Evolutionary conservation across 1,140 invertebrate genomes (phyloP).

Genomic region (Chymomyza costata): DNA sequence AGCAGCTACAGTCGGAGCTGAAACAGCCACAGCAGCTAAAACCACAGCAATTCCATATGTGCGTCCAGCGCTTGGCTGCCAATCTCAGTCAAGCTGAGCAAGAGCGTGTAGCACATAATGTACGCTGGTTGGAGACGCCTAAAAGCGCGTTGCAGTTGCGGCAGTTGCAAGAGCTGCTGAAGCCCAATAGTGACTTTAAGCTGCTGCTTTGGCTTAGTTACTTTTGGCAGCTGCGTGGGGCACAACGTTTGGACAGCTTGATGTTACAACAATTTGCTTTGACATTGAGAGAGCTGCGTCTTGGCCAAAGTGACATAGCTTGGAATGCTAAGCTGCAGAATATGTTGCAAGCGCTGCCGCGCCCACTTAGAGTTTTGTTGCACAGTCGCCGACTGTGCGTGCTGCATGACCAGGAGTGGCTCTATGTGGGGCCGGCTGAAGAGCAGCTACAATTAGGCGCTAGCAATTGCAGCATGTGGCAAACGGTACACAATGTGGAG

Average conservation of each 20-base stretch:
- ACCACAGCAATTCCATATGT: neutral
- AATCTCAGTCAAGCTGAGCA: conserved; percentile 10
- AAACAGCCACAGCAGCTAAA: neutral
- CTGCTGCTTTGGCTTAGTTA: conserved; percentile 34
- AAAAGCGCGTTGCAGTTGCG: neutral
- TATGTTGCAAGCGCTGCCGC: conserved; percentile 41
- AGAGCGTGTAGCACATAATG: conserved; percentile 37
- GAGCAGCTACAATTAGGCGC: conserved; percentile 30
- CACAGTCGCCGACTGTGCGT: conserved; percentile 36
- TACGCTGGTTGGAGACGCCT: conserved; percentile 15
- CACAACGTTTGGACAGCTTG: neutral
- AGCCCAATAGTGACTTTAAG: conserved; percentile 23
- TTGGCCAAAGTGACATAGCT: neutral
- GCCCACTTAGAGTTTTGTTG: conserved; percentile 9
- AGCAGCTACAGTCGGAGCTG: neutral
- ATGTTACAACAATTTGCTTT: conserved; percentile 32
- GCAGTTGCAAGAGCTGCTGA: conserved; percentile 20
- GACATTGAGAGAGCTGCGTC: conserved; percentile 17
- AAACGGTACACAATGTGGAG: neutral
- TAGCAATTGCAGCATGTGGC: conserved; percentile 45
- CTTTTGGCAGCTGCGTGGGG: conserved; percentile 31
- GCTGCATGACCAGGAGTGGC: conserved; percentile 22
- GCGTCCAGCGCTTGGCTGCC: too few relatives aligned
- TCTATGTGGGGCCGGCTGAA: conserved; percentile 15
- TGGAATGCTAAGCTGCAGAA: conserved; percentile 34